A percentile compares a stretch with the other conserved stretches of the same genome.
Evolutionary conservation across 2,797 vertebrate genomes (phyloP).

Genomic region (Iguana delicatissima): DNA sequence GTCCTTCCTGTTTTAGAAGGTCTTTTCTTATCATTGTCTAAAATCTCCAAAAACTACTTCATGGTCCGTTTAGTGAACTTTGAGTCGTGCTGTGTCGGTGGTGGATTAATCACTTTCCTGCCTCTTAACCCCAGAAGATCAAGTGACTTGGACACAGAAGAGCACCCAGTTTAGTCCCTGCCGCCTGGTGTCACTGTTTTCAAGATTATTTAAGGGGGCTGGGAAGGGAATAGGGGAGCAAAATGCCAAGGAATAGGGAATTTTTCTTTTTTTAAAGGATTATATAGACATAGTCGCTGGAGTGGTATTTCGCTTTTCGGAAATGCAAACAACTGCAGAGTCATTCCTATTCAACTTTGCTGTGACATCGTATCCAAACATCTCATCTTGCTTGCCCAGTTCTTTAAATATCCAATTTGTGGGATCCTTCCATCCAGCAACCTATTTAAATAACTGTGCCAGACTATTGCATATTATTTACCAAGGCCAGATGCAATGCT

Average conservation of each 20-base stretch:
- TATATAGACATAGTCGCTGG: constrained; percentile 16
- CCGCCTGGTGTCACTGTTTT: constrained; percentile 83
- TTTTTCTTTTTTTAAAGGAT: no score
- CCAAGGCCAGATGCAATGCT: no score
- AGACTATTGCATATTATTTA: no score
- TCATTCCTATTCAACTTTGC: no score
- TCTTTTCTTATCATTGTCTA: not conserved
- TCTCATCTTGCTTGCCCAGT: no score
- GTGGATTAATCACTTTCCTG: not conserved
- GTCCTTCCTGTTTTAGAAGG: not conserved
- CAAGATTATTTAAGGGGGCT: constrained; percentile 50
- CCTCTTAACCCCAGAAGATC: not conserved
- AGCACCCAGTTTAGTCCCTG: constrained; percentile 45
- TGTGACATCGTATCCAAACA: no score
- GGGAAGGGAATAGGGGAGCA: not conserved
- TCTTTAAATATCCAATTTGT: no score
- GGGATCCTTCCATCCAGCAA: no score
- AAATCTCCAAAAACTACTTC: not conserved
- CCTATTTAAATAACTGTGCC: no score
- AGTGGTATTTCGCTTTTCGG: constrained; percentile 27
- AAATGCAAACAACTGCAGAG: not conserved
- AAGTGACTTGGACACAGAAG: constrained; percentile 31
- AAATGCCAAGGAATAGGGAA: not conserved
- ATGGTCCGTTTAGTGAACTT: not conserved
- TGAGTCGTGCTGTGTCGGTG: not conserved